Evolutionary conservation across 92 coral and sea anemone species (phyloP).

Genomic region (Umimayanthus chanpuru): DNA sequence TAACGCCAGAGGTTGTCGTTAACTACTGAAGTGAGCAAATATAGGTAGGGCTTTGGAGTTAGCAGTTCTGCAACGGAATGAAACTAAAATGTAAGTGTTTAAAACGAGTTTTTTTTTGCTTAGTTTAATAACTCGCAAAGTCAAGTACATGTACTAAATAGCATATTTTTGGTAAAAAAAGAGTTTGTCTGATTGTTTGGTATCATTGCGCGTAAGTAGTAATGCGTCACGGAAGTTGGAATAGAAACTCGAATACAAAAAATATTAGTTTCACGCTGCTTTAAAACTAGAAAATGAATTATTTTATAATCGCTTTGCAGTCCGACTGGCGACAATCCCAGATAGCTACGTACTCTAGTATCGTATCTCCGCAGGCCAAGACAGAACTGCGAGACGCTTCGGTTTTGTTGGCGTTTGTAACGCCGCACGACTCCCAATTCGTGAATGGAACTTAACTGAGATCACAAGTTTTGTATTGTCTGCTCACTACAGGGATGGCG

Average conservation of each 20-base stretch:
- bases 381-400: background rate
- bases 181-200: background rate
- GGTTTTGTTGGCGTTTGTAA: background rate
- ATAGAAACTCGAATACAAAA: background rate
- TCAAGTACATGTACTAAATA: background rate
- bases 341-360: background rate
- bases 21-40: too few relatives aligned
- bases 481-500: background rate
- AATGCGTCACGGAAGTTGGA: background rate
- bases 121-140: background rate
- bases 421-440: slow-evolving; percentile 4
- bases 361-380: background rate
- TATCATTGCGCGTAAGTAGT: background rate
- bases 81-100: background rate
- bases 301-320: slow-evolving; percentile 10
- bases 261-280: background rate
- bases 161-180: too few relatives aligned
- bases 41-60: background rate
- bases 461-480: background rate
- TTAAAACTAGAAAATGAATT: background rate
- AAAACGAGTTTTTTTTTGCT: background rate
- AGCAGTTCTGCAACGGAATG: background rate
- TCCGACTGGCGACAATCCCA: background rate
- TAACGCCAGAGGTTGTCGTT: background rate
- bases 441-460: background rate